Evolutionary conservation across 2,113 vertebrate genomes (phyloP).

Genomic region (Gasterosteus aculeatus): DNA sequence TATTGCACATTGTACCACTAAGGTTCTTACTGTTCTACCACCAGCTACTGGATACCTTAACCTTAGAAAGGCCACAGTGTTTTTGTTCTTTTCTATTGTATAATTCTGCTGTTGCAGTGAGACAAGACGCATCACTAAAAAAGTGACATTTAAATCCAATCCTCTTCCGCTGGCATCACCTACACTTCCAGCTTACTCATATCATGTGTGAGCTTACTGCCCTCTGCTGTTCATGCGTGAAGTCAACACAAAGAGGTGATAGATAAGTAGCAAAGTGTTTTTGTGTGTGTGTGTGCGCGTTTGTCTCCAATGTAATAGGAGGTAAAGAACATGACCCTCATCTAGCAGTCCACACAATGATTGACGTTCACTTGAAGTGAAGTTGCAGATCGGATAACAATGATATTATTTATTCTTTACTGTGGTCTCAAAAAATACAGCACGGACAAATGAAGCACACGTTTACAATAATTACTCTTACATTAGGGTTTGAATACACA

Average conservation of each 20-base stretch:
- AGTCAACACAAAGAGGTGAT: background rate
- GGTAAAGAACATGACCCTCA: background rate
- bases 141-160: background rate
- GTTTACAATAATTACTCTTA: slow-evolving; percentile 53
- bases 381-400: background rate
- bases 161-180: background rate
- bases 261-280: background rate
- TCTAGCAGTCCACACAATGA: background rate
- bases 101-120: slow-evolving; percentile 9
- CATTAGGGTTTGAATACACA: slow-evolving; percentile 40
- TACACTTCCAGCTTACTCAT: background rate
- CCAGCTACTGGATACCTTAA: background rate
- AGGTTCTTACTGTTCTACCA: too few relatives aligned
- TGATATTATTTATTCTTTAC: slow-evolving; percentile 63
- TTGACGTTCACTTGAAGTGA: background rate
- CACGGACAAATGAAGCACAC: slow-evolving; percentile 68
- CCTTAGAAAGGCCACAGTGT: background rate
- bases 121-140: background rate
- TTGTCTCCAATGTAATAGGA: background rate
- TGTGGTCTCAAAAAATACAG: slow-evolving; percentile 74
- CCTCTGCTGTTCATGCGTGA: slow-evolving; percentile 48
- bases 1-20: too few relatives aligned
- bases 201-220: slow-evolving; percentile 23
- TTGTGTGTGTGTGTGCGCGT: background rate
- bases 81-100: background rate